phyloP scores from a whole-genome alignment of 2,113 vertebrate genomes.

The Rhabdornis inornatus region DNA sequence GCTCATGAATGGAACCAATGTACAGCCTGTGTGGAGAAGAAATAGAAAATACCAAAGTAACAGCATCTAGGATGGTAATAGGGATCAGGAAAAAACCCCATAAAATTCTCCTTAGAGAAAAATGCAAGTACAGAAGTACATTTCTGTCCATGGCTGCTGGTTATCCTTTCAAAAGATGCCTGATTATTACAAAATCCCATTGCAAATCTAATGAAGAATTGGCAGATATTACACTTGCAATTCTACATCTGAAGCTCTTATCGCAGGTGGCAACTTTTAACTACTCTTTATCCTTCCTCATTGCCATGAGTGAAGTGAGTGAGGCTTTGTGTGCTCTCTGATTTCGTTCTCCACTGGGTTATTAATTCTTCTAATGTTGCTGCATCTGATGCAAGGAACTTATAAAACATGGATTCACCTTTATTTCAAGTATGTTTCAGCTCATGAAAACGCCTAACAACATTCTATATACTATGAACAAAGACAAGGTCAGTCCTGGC shows the following conservation, averaged over 20 bases:
- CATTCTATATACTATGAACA: not conserved
- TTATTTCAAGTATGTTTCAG: not conserved
- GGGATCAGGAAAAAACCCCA: not conserved
- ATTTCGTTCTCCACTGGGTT: not conserved
- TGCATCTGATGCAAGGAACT: not conserved
- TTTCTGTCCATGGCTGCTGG: not conserved
- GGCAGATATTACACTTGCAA: not conserved
- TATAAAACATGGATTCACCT: not conserved
- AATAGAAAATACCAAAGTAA: not conserved
- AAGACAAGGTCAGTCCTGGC: not conserved
- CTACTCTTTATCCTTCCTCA: not conserved
- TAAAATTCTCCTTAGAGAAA: not conserved
- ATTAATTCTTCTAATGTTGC: not conserved
- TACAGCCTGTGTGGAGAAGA: rapidly evolving
- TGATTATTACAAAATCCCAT: not conserved
- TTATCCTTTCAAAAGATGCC: not conserved
- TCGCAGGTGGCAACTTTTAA: not conserved
- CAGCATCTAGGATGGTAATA: not conserved
- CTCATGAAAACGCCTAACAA: not conserved
- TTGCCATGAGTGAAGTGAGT: not conserved
- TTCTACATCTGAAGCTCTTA: not conserved
- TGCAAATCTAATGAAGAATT: not conserved
- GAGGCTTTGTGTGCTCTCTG: not conserved
- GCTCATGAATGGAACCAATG: not conserved
- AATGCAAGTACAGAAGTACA: not conserved